phyloP scores from a whole-genome alignment of 2,888 invertebrate species.

The Prosopocoilus inquinatus region DNA sequence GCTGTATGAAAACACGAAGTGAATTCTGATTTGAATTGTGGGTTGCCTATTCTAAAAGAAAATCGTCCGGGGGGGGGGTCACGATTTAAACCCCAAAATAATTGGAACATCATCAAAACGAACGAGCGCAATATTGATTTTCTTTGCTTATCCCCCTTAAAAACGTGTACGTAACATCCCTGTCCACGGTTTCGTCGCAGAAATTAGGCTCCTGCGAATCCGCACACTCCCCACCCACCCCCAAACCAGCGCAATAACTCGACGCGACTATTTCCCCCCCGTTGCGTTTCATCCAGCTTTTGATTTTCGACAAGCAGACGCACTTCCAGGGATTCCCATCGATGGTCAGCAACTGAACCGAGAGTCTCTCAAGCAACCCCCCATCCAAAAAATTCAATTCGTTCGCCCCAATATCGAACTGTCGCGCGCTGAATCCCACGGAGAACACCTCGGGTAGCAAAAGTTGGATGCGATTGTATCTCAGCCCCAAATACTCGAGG shows the following conservation, averaged over 20 bases:
- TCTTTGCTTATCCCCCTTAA: no score
- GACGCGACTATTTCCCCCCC: background rate
- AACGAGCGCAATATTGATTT: no score
- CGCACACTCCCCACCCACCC: conserved; percentile 2
- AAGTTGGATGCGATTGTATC: background rate
- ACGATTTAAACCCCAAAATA: no score
- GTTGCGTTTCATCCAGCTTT: background rate
- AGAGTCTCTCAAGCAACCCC: background rate
- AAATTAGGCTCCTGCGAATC: background rate
- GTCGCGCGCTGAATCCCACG: no score
- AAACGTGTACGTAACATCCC: no score
- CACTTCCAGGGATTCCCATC: conserved; percentile 18
- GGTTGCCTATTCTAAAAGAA: no score
- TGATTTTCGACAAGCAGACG: conserved; percentile 6
- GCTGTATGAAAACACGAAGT: no score
- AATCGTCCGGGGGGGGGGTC: no score
- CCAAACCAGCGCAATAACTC: conserved; percentile 1
- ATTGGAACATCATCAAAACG: no score
- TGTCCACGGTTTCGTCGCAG: no score
- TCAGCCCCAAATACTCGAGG: conserved; percentile 8
- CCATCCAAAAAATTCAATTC: conserved; percentile 7
- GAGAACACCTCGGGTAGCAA: no score
- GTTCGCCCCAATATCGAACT: conserved; percentile 5
- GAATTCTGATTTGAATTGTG: no score
- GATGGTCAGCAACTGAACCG: background rate